Conservation (phyloP, 2,888 invertebrate species). For the Cerastis rubricosa region DNA sequence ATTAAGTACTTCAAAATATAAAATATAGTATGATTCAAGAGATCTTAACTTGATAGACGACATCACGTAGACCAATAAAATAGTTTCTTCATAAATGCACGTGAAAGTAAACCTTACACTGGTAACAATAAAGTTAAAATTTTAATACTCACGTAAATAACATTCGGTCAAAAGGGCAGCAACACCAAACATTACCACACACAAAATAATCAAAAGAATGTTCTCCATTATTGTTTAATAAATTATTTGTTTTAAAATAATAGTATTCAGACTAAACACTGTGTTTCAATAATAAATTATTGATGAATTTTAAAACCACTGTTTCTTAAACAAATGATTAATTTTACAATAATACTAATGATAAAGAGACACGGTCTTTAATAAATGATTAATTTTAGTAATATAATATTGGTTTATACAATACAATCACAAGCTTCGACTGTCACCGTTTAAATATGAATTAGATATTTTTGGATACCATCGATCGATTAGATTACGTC, state of each 20-base stretch:
- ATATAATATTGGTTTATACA: not conserved
- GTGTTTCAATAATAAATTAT: not conserved
- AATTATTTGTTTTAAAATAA: not conserved
- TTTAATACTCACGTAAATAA: conserved; percentile 33
- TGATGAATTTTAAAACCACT: not conserved
- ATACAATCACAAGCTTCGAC: conserved; percentile 1
- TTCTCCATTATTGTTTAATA: conserved; percentile 1
- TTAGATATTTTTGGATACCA: conserved; percentile 7
- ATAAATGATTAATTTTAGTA: not conserved
- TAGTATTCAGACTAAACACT: not conserved
- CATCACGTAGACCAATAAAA: not conserved
- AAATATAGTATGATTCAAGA: no score
- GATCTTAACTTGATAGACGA: not conserved
- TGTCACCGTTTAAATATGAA: not conserved
- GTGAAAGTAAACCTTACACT: rapidly evolving
- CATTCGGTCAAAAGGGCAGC: not conserved
- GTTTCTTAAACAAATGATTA: not conserved
- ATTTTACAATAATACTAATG: not conserved
- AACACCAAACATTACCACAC: conserved; percentile 24
- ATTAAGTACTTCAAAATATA: no score
- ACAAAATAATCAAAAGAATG: conserved; percentile 10
- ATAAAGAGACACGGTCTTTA: not conserved
- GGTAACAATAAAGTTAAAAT: not conserved
- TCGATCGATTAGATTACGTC: conserved; percentile 40
- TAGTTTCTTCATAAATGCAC: not conserved